Conservation (phyloP, 1,140 invertebrate species). For the Drosophila parvula region DNA sequence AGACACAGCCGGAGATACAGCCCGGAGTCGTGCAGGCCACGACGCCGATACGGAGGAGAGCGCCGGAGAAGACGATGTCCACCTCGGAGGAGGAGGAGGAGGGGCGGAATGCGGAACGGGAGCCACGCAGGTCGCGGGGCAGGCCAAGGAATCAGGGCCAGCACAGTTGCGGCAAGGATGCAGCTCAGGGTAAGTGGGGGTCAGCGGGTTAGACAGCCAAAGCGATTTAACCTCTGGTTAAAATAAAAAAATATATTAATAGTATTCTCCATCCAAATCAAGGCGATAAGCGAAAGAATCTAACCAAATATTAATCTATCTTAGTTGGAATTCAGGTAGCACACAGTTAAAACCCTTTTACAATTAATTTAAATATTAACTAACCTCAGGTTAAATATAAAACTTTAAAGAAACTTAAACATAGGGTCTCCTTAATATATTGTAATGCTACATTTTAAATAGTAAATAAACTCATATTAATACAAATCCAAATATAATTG, state of each 20-base stretch:
- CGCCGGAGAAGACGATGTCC: constrained; percentile 19
- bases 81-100: constrained; percentile 60
- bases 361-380: not conserved
- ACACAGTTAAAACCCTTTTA: too few species aligned
- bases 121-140: constrained; percentile 25
- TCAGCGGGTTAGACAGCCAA: not conserved
- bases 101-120: not conserved
- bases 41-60: constrained; percentile 24
- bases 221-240: not conserved
- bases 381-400: not conserved
- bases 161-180: constrained; percentile 58
- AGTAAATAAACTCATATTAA: too few species aligned
- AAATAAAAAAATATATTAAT: not conserved
- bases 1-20: not conserved
- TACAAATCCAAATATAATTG: too few species aligned
- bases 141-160: constrained; percentile 32
- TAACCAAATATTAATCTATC: too few species aligned
- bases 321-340: too few species aligned
- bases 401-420: not conserved
- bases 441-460: not conserved
- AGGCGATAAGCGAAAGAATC: not conserved
- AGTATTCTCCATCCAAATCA: not conserved
- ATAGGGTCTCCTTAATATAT: too few species aligned
- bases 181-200: constrained; percentile 43
- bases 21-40: constrained; percentile 57